Percentiles rank a stretch among this genome's conserved stretches.
Evolutionary conservation across 2,113 vertebrate genomes (phyloP).

Genomic region (Lota lota): DNA sequence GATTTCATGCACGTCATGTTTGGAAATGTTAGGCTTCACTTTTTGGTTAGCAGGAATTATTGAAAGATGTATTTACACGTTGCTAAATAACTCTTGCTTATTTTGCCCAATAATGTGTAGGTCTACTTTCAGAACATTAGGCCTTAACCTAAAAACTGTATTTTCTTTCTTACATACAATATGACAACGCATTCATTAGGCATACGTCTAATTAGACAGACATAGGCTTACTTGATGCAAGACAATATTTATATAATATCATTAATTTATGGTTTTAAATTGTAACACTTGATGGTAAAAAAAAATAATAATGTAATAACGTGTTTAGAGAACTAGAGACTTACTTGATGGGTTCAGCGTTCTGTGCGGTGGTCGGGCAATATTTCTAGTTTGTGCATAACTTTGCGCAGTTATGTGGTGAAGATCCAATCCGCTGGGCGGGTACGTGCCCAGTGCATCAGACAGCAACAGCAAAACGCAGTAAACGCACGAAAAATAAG

Average conservation of each 20-base stretch:
- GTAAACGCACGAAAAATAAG: conserved; percentile 52
- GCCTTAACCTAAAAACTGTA: too few relatives aligned
- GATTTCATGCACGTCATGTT: conserved; percentile 39
- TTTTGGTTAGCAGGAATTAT: conserved; percentile 4
- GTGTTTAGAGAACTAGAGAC: conserved; percentile 10
- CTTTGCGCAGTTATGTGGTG: conserved; percentile 57
- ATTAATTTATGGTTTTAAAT: not conserved
- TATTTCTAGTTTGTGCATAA: conserved; percentile 59
- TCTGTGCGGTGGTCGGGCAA: conserved; percentile 43
- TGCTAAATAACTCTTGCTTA: not conserved
- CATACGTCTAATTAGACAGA: not conserved
- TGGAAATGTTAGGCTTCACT: not conserved
- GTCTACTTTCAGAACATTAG: too few relatives aligned
- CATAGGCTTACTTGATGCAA: not conserved
- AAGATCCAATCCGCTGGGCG: conserved; percentile 37
- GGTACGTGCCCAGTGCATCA: conserved; percentile 57
- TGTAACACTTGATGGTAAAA: not conserved
- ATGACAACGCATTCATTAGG: too few relatives aligned
- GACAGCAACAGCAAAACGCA: conserved; percentile 57
- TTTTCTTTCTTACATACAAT: too few relatives aligned
- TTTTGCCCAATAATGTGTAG: too few relatives aligned
- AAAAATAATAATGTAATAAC: not conserved
- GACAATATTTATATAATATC: not conserved
- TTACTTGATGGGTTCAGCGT: conserved; percentile 68
- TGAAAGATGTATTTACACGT: not conserved